Percentiles rank a stretch among this genome's conserved stretches.
phyloP scores from a whole-genome alignment of 64 coral and sea anemone species.

The Dendronephthya gigantea region DNA sequence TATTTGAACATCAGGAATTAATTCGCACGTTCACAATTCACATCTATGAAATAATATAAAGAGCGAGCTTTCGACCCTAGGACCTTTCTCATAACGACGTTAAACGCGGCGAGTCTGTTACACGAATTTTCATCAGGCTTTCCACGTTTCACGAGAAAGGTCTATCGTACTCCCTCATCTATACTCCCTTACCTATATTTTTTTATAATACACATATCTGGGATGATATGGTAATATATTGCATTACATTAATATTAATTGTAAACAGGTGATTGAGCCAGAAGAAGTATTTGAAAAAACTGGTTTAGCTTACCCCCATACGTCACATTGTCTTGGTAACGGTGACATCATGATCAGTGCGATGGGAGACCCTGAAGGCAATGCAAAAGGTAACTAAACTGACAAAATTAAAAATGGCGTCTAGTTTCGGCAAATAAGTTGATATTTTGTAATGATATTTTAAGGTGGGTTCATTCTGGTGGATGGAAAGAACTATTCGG shows the following conservation, averaged over 20 bases:
- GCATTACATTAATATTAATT: not conserved
- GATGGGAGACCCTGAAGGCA: conserved; percentile 59
- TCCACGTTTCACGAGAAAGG: not conserved
- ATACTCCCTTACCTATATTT: no score
- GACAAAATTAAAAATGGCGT: not conserved
- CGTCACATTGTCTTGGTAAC: conserved; percentile 71
- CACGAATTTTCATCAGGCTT: not conserved
- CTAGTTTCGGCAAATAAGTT: not conserved
- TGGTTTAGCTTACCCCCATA: conserved; percentile 57
- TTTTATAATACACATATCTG: not conserved
- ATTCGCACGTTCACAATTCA: no score
- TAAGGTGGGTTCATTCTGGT: conserved; percentile 76
- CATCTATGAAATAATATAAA: no score
- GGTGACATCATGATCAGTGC: conserved; percentile 86
- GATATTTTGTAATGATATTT: not conserved
- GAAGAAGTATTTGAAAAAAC: conserved; percentile 84
- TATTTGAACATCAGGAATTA: no score
- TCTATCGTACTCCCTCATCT: no score
- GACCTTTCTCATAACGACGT: no score
- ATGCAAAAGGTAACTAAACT: conserved; percentile 38
- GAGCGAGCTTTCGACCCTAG: no score
- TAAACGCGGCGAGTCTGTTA: not conserved
- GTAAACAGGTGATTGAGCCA: conserved; percentile 58
- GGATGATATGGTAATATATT: not conserved
- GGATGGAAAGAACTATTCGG: conserved; percentile 71